These are phyloP conservation scores for Plumapathes pennacea DNA, from an alignment of 92 coral and sea anemone species.

Conservation along the genomic window DNA sequence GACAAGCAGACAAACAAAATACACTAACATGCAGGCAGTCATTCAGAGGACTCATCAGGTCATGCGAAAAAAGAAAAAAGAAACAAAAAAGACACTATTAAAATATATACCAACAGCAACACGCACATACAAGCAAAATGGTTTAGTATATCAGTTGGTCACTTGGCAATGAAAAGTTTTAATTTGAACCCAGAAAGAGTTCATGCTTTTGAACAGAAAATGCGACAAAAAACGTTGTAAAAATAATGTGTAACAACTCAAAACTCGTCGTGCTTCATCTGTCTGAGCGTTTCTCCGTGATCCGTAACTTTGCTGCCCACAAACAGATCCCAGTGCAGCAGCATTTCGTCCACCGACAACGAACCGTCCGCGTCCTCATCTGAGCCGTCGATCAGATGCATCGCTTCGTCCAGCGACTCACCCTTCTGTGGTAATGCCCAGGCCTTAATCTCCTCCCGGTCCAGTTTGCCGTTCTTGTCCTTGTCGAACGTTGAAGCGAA, in stretches of 20 bases:
- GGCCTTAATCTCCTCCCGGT: conserved; percentile 82
- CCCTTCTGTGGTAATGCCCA: conserved; percentile 90
- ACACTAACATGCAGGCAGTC: too few species aligned
- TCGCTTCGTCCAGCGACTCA: conserved; percentile 91
- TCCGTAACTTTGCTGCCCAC: conserved; percentile 98
- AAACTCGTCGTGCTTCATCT: conserved; percentile 82
- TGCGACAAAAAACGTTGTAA: too few species aligned
- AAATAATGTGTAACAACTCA: conserved; percentile 30
- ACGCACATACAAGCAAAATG: too few species aligned
- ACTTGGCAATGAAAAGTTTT: too few species aligned
- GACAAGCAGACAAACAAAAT: too few species aligned
- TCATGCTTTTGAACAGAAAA: too few species aligned
- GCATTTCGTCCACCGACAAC: conserved; percentile 82
- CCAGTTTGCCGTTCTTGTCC: conserved; percentile 87
- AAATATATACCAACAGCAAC: too few species aligned
- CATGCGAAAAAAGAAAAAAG: too few species aligned
- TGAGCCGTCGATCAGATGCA: conserved; percentile 92
- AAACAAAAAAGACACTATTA: too few species aligned
- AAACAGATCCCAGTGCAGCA: conserved; percentile 90
- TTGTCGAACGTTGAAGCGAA: conserved; percentile 83
- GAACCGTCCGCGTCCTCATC: conserved; percentile 93
- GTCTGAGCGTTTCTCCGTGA: conserved; percentile 87
- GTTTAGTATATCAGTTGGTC: too few species aligned
- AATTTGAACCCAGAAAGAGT: too few species aligned
- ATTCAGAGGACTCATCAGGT: too few species aligned